Evolutionary conservation across 2,797 vertebrate genomes (phyloP).

Genomic region (Galaxias olidus): DNA sequence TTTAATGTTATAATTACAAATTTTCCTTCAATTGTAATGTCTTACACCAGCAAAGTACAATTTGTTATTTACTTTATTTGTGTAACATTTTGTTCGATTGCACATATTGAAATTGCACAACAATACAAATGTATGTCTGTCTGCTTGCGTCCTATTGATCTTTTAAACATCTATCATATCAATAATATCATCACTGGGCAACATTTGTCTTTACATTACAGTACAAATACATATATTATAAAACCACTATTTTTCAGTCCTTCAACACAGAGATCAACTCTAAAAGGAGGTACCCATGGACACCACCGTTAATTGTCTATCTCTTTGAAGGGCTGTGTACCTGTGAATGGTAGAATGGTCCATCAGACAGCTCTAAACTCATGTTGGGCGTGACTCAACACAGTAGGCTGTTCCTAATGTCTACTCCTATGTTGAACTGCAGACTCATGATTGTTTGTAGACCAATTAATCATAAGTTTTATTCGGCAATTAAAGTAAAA

Average conservation of each 20-base stretch:
- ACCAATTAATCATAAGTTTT: no score
- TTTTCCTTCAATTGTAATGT: no score
- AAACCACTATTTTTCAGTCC: neutral
- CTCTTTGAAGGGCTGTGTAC: neutral
- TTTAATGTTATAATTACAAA: no score
- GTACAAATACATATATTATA: neutral
- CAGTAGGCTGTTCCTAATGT: neutral
- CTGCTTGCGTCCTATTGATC: no score
- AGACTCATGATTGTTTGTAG: no score
- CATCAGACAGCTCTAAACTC: neutral
- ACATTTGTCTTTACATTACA: neutral
- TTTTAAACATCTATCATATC: neutral
- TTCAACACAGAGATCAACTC: neutral
- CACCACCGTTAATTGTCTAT: neutral
- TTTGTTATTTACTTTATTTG: no score
- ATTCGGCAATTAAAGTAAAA: no score
- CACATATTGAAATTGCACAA: neutral
- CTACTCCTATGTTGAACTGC: neutral
- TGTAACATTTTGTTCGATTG: neutral
- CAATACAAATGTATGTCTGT: neutral
- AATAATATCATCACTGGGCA: neutral
- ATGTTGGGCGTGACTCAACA: no score
- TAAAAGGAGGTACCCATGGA: conserved; percentile 5
- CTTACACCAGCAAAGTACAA: no score
- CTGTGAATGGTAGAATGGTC: neutral